Evolutionary conservation across 2,888 invertebrate species (phyloP), one percentile per base, ranked within the genome.

Genomic region (Plagodis dolabraria): DNA sequence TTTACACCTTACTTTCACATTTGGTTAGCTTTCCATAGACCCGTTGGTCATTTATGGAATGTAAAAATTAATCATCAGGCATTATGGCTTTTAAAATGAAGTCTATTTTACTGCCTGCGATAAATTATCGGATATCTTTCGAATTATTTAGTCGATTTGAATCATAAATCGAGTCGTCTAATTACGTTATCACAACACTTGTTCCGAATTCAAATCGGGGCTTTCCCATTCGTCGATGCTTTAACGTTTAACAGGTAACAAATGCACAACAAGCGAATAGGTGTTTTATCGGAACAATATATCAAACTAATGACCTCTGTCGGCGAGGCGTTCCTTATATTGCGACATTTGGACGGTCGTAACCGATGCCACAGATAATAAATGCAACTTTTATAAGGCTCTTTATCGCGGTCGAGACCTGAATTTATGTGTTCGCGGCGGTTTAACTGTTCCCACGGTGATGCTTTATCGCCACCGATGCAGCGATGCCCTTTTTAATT

Each of bases 351-450:
- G 69, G 69, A 71, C 68, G 75, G 66, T 71, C 77, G 72, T 72
- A 77, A 75, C 74, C 76, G 71, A 80, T 77, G 74, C 72, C 71
- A 71, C 73, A 76, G 80, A 80, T 83, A 84, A 82, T 85, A 83
- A 83, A 85, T 81, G 83, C 85, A 85, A 83, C 76, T 84, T 84
- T 85, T 84, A 82, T 84, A 84, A 81, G 79, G 71, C 76, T 77
- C 82, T 85, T 86, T 84, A 85, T 84, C 79, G 83, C 72, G 65
- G 65, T 60, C 74, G 69, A 75, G 75, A 70, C 71, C 73, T 62
- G 69, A 79, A 86, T 86, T 86, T 84, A 86, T 82, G 73, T 69
- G 72, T 75, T 77, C 73, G 77, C 76, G 75, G 74, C 76, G 77
- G 74, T 75, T 79, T 76, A 76, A 82, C 76, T 68, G 80, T 84